phyloP scores from a whole-genome alignment of 2,797 vertebrate genomes.

The Falco berigora region DNA sequence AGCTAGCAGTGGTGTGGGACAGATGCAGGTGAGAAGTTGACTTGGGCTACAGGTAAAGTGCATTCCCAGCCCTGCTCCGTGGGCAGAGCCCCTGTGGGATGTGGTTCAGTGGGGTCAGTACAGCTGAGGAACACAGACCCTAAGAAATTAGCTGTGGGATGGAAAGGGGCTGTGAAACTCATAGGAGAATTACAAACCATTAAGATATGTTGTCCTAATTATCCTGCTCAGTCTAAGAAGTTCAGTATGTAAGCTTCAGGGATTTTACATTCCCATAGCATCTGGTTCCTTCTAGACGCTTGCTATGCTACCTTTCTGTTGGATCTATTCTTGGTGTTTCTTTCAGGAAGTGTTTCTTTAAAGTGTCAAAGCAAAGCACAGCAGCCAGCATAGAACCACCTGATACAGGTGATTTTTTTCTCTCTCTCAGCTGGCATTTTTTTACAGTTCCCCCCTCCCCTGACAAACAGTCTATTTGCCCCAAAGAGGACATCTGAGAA shows the following conservation, averaged over 20 bases:
- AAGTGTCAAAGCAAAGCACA: background rate
- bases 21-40: background rate
- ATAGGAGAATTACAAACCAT: background rate
- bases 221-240: background rate
- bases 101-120: background rate
- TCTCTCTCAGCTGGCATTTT: background rate
- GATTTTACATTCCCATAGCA: background rate
- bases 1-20: background rate
- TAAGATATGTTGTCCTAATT: background rate
- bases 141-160: background rate
- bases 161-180: background rate
- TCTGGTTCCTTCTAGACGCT: background rate
- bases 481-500: background rate
- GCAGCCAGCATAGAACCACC: background rate
- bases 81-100: background rate
- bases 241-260: background rate
- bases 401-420: background rate
- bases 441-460: background rate
- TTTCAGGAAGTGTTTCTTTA: background rate
- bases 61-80: background rate
- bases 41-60: background rate
- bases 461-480: background rate
- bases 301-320: background rate
- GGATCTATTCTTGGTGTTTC: background rate
- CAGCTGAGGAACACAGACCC: background rate